Conservation (phyloP, 2,888 invertebrate genomes). For the Vesta saturnalis region DNA sequence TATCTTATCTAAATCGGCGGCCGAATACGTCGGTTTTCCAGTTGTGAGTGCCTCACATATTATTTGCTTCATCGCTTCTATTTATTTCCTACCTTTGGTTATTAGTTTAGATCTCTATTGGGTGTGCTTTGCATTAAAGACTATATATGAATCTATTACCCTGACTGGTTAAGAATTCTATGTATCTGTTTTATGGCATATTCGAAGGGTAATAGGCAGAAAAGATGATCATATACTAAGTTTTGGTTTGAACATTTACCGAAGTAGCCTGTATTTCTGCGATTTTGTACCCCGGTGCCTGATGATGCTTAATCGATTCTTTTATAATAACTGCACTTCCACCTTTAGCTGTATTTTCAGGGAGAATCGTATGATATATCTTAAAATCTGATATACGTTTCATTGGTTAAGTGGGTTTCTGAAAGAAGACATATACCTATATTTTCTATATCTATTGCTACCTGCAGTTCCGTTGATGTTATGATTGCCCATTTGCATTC, state of each 20-base stretch:
- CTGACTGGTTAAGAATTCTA: background rate
- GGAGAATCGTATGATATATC: background rate
- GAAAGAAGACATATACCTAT: conserved; percentile 11
- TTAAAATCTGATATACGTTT: background rate
- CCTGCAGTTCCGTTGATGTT: background rate
- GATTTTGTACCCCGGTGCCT: background rate
- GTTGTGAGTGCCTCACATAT: background rate
- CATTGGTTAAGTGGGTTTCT: background rate
- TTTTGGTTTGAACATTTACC: background rate
- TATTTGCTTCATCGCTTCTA: background rate
- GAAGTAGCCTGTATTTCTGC: background rate
- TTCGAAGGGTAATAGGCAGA: background rate
- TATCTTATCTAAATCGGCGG: background rate
- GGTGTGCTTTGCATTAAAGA: background rate
- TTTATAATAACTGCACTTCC: background rate
- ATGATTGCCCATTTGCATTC: background rate
- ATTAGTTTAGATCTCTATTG: background rate
- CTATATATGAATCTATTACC: too few relatives aligned
- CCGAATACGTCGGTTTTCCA: background rate
- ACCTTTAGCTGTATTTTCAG: background rate
- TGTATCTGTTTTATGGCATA: background rate
- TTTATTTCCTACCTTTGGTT: background rate
- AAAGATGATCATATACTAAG: background rate
- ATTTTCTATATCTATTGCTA: conserved; percentile 19
- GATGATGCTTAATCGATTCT: background rate